Percentiles rank a stretch among this genome's conserved stretches.
phyloP scores from a whole-genome alignment of 2,888 invertebrate genomes.

The Rhabditoides inermis region DNA sequence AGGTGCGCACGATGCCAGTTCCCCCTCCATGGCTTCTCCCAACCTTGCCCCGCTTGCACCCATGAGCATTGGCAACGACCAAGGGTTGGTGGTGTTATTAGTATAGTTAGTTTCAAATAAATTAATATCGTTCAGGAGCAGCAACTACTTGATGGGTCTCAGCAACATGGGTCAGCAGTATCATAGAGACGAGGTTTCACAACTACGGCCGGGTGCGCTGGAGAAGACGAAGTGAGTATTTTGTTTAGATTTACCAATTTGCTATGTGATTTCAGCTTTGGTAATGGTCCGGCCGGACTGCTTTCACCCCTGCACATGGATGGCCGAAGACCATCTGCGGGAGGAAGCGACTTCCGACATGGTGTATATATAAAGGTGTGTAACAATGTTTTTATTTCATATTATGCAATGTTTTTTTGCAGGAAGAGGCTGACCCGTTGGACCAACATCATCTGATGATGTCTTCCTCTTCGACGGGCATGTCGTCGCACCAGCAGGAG shows the following conservation, averaged over 20 bases:
- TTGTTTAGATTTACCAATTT: no score
- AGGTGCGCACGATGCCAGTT: constrained; percentile 3
- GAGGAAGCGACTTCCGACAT: constrained; percentile 6
- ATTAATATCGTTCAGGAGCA: no score
- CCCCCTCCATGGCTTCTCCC: constrained; percentile 13
- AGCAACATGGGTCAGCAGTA: no score
- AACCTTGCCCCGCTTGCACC: constrained; percentile 38
- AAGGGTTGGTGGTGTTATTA: no score
- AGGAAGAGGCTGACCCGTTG: constrained; percentile 10
- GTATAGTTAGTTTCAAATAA: no score
- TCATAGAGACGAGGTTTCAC: no score
- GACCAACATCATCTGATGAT: constrained; percentile 16
- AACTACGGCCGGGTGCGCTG: no score
- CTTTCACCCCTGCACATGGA: constrained; percentile 42
- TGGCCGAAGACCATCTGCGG: constrained; percentile 8
- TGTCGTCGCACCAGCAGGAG: constrained; percentile 23
- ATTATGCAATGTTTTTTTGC: background rate
- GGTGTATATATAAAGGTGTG: constrained; percentile 24
- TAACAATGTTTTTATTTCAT: background rate
- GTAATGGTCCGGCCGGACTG: constrained; percentile 36
- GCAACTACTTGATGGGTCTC: no score
- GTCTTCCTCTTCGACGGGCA: background rate
- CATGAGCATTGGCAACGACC: constrained; percentile 30
- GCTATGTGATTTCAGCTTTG: constrained; percentile 29
- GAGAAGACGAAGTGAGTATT: no score